A percentile compares a stretch with the other conserved stretches of the same genome.
These are phyloP conservation scores for Apodemus sylvaticus DNA, from an alignment of 2,113 vertebrate species.

Conservation along the genomic window DNA sequence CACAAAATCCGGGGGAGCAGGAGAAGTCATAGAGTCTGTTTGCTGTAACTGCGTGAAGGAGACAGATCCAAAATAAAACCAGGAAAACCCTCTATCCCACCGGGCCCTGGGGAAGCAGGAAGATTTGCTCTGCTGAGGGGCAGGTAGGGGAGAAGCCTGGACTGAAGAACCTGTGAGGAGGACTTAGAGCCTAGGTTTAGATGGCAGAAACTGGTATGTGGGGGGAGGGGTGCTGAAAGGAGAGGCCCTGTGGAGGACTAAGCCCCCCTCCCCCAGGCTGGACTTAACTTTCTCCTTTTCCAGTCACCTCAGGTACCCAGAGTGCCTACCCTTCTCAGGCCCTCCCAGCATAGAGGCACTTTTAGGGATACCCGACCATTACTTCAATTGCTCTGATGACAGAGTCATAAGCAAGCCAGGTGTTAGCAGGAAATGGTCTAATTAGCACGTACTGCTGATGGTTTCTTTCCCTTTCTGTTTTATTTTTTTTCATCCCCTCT, in stretches of 20 bases:
- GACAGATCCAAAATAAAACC: neutral
- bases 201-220: neutral
- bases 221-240: neutral
- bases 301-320: neutral
- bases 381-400: conserved; percentile 80
- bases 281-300: neutral
- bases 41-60: neutral
- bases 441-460: conserved; percentile 84
- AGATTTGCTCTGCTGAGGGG: neutral
- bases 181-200: neutral
- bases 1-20: neutral
- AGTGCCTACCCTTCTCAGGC: neutral
- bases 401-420: conserved; percentile 85
- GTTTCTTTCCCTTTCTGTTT: conserved; percentile 39
- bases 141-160: neutral
- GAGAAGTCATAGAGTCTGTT: neutral
- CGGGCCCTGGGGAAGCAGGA: neutral
- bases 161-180: neutral
- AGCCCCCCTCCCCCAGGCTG: no score
- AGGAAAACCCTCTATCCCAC: neutral
- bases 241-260: no score
- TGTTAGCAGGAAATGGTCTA: conserved; percentile 84
- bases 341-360: neutral
- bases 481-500: neutral
- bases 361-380: conserved; percentile 1